These are phyloP conservation scores for Hippocampus guttulatus DNA, from an alignment of 2,113 vertebrate genomes.

Conservation along the genomic window DNA sequence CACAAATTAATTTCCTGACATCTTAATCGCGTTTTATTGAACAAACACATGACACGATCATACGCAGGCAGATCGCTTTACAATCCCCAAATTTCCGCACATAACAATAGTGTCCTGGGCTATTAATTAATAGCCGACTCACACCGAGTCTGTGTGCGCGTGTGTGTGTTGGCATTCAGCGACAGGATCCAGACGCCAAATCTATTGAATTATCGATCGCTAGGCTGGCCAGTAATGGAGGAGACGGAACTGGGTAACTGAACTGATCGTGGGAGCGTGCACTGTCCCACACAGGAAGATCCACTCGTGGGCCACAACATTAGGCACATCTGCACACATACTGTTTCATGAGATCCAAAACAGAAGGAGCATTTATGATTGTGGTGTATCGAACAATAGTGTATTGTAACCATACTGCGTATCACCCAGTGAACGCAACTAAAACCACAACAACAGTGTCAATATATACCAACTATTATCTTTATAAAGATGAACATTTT, in stretches of 20 bases:
- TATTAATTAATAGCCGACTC: conserved; percentile 74
- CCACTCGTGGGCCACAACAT: conserved; percentile 27
- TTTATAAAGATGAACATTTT: too few relatives aligned
- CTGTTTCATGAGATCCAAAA: too few relatives aligned
- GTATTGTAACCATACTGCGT: too few relatives aligned
- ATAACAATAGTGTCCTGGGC: conserved; percentile 59
- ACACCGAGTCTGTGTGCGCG: conserved; percentile 45
- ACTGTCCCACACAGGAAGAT: conserved; percentile 16
- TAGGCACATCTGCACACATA: neutral
- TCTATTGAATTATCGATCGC: conserved; percentile 76
- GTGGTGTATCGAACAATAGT: too few relatives aligned
- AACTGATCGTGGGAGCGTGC: conserved; percentile 38
- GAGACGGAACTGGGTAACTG: conserved; percentile 68
- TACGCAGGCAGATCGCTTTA: conserved; percentile 59
- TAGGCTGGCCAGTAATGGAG: conserved; percentile 67
- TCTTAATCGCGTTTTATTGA: conserved; percentile 64
- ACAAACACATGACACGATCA: conserved; percentile 66
- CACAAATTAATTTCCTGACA: conserved; percentile 63
- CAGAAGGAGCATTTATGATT: neutral
- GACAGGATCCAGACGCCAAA: conserved; percentile 72
- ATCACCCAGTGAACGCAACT: too few relatives aligned
- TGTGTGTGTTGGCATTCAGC: conserved; percentile 52
- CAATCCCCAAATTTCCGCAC: conserved; percentile 67
- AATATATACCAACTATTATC: too few relatives aligned
- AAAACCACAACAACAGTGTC: too few relatives aligned